Evolutionary conservation across 1,140 invertebrate species (phyloP).

Genomic region (Drosophila virilis): DNA sequence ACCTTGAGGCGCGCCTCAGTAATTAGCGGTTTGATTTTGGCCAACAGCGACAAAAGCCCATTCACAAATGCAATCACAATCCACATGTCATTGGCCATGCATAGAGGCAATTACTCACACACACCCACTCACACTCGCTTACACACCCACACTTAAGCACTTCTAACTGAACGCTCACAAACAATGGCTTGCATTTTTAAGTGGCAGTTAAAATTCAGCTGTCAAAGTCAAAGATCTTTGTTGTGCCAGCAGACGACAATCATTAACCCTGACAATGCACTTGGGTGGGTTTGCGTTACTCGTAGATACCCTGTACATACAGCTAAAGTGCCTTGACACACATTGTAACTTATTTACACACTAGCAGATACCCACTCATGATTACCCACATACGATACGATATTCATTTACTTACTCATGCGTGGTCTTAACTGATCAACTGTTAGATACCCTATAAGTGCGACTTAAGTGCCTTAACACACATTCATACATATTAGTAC

Average conservation of each 20-base stretch:
- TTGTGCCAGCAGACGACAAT: too few relatives aligned
- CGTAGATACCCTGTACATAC: neutral
- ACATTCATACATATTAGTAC: too few relatives aligned
- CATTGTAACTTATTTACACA: too few relatives aligned
- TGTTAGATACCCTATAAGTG: neutral
- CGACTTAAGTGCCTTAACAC: too few relatives aligned
- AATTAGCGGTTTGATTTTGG: slow-evolving; percentile 32
- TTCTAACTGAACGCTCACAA: neutral
- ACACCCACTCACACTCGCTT: neutral
- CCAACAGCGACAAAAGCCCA: slow-evolving; percentile 2
- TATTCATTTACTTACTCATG: too few relatives aligned
- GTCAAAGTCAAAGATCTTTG: slow-evolving; percentile 20
- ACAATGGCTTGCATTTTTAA: slow-evolving; percentile 13
- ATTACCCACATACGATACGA: too few relatives aligned
- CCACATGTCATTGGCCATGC: slow-evolving; percentile 22
- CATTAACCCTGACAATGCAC: too few relatives aligned
- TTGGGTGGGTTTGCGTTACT: too few relatives aligned
- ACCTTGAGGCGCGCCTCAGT: slow-evolving; percentile 19
- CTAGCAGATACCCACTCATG: too few relatives aligned
- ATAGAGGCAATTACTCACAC: neutral
- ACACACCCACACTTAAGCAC: neutral
- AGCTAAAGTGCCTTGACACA: neutral
- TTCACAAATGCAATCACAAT: slow-evolving; percentile 19
- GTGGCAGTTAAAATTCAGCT: slow-evolving; percentile 2
- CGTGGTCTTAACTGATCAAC: too few relatives aligned